Conservation (phyloP, 2,888 invertebrate genomes). For the Pediacus dermestoides region DNA sequence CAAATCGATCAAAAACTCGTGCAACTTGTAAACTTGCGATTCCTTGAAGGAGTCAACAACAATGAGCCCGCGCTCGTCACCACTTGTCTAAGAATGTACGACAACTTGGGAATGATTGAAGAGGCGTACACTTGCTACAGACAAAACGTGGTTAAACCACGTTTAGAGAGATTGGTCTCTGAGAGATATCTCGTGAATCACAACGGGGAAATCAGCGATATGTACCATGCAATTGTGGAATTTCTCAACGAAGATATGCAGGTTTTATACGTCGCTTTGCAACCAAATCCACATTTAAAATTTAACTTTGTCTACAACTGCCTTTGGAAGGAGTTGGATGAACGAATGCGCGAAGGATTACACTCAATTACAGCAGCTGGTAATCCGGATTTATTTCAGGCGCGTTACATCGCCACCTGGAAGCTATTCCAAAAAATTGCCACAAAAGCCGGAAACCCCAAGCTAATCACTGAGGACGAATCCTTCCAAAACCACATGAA, state of each 20-base stretch:
- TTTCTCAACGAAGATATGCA: conserved; percentile 70
- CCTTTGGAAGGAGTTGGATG: conserved; percentile 83
- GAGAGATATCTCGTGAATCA: conserved; percentile 57
- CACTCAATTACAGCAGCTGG: conserved; percentile 87
- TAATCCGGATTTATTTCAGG: conserved; percentile 83
- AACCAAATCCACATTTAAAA: conserved; percentile 47
- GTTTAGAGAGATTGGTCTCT: conserved; percentile 67
- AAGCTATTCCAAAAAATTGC: conserved; percentile 72
- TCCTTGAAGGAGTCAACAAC: conserved; percentile 57
- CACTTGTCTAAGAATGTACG: conserved; percentile 55
- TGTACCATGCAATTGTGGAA: conserved; percentile 68
- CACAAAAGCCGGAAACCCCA: conserved; percentile 59
- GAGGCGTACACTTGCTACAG: conserved; percentile 72
- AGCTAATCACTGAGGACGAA: conserved; percentile 60
- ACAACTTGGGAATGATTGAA: conserved; percentile 61
- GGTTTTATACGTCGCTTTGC: conserved; percentile 45
- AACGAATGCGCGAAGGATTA: conserved; percentile 74
- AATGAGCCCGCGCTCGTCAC: conserved; percentile 56
- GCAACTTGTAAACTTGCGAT: conserved; percentile 37
- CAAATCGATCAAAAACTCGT: conserved; percentile 45
- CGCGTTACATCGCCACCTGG: conserved; percentile 75
- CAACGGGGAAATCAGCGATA: conserved; percentile 63
- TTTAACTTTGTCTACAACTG: conserved; percentile 80
- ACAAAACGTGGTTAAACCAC: conserved; percentile 64
- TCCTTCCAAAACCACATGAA: conserved; percentile 72